Base-by-base conservation (phyloP, 2,888 invertebrate genomes). In the Nomada fabriciana region DNA sequence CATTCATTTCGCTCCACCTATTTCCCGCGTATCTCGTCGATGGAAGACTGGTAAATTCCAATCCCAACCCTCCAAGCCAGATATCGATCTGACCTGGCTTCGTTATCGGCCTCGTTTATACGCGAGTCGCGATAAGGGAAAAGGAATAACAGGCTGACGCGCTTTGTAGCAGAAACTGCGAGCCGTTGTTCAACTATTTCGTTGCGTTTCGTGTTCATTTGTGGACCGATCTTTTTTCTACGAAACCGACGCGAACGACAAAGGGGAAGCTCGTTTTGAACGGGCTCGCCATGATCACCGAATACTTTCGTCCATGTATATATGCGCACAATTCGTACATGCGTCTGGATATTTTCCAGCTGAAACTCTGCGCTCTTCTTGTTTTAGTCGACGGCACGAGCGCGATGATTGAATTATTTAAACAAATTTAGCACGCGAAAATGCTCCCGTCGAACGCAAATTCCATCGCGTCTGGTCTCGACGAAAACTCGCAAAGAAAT, bases 11-110 rank as follows among this genome's bases (percentile, higher is more conserved):
- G 25, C 23, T 47, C 25, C 47, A 36, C 25, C 13, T 64, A 15
- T 53, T 11, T 18, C 25, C n/a, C 11, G 36, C 11, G 11, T 77
- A 50, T 61, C 68, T 64, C 63, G 60, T 55, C 20, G 81, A 67
- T 36, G 71, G 67, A 76, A 76, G 76, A 82, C 74, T 67, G 75
- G 81, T 59, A 64, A 67, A 82, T 85, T 85, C 65, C 73, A 68
- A 10, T 52, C 23, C 25, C 47, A 11, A 25, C 36, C 57, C 67
- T n/a, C 43, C 52, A 53, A 42, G 76, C 55, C 64, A 59, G 80
- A 64, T 86, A 86, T 86, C 75, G 84, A 86, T 84, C 76, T 74
- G 80, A 74, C 72, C 76, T 42, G 60, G 60, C 71, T 69, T 71
- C 61, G 82, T 80, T 75, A 74, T 82, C 65, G 77, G 25, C 47